Base-by-base conservation (phyloP, 1,140 invertebrate species). In the Orius insidiosus region DNA sequence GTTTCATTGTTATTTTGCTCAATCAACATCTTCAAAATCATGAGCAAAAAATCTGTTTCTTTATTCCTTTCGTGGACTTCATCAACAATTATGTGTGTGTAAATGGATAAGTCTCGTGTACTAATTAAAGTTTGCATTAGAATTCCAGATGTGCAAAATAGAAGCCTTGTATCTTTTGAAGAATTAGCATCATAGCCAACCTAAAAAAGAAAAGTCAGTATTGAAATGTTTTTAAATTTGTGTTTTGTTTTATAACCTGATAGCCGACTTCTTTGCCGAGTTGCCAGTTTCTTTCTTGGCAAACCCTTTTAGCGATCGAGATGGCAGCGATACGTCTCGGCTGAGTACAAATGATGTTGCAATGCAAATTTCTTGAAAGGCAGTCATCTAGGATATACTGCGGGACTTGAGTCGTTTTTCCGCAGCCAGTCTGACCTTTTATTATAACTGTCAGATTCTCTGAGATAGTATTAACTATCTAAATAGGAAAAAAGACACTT, bases 1-100 rank as follows among this genome's bases (percentile, higher is more conserved):
- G 68, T 69, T 62, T 82, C 88, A 24, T 24, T 24, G 24, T 24
- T 24, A 24, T 24, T 24, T 24, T 24, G 75, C 35, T 70, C 69
- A 10, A 90, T 58, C 10, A 93, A 62, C 43, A 83, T 84, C 46
- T 80, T 75, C 1, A 98, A 69, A 9, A 95, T 65, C 13, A 95
- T 68, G 5, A 99, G 59, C 4, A 96, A 63, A 59, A 98, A 94
- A 73, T 80, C 92, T 69, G 89, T 88, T 47, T 97, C 86, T 60
- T 86, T 75, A 58, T 92, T 84, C 15, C 94, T 68, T 66, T 98
- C 94, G 59, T 98, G 95, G 14, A 98, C 80, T 63, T 94, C 86
- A 64, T 92, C 92, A 5, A 98, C 65, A 55, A 98, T 80, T 39
- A 98, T 74, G 61, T 98, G 94, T 1, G 93, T 93, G 49, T 69